These are phyloP conservation scores for Dorcus hopei DNA, from an alignment of 2,888 invertebrate species.

Conservation along the genomic window DNA sequence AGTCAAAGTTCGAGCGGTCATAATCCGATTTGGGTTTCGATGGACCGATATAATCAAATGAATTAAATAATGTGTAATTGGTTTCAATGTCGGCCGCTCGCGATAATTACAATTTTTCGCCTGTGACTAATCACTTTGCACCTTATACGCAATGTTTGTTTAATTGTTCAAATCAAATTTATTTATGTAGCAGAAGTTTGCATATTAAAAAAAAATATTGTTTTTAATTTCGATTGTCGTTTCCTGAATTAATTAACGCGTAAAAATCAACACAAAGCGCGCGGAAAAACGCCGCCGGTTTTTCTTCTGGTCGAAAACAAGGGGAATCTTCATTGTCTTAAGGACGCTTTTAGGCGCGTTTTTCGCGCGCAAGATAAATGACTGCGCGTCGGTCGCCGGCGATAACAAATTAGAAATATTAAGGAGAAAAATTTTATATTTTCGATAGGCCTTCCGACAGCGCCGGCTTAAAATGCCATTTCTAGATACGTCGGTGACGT, in stretches of 20 bases:
- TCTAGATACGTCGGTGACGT: constrained; percentile 24
- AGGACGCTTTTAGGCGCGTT: no score
- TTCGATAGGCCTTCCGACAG: constrained; percentile 14
- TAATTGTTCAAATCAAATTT: no score
- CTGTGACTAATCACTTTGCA: no score
- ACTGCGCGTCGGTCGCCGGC: constrained; percentile 16
- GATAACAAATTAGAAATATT: constrained; percentile 22
- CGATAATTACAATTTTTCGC: background rate
- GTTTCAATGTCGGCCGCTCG: background rate
- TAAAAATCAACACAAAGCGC: background rate
- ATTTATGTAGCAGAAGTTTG: no score
- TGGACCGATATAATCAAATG: no score
- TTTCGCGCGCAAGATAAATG: constrained; percentile 5
- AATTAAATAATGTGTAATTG: no score
- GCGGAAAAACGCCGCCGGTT: no score
- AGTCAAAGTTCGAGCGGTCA: no score
- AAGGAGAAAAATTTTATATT: constrained; percentile 22
- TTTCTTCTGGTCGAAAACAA: background rate
- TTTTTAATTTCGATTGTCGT: constrained; percentile 3
- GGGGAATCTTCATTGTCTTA: background rate
- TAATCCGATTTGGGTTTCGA: no score
- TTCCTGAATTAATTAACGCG: background rate
- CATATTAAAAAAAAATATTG: background rate
- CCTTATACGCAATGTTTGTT: no score
- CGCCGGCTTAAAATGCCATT: constrained; percentile 18